Percentiles rank a stretch among this genome's conserved stretches.
These are phyloP conservation scores for Cebus imitator DNA, from an alignment of 2,113 vertebrate species.

Conservation along the genomic window DNA sequence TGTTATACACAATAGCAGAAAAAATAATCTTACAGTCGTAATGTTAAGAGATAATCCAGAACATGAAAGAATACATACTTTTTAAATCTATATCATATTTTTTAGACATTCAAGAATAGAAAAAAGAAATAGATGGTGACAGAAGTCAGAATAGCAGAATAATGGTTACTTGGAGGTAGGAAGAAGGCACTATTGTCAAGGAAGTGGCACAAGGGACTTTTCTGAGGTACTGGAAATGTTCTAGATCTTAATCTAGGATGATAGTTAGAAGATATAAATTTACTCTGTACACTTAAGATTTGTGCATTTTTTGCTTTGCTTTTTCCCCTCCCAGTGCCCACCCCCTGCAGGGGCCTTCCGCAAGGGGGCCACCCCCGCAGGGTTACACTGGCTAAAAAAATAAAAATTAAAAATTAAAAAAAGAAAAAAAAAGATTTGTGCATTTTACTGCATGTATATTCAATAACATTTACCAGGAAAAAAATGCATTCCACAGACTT, in stretches of 20 bases:
- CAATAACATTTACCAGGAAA: not conserved
- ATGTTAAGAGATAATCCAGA: not conserved
- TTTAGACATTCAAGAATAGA: conserved; percentile 5
- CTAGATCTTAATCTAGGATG: not conserved
- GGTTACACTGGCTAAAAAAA: too few species aligned
- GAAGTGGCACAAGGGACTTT: not conserved
- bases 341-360: too few species aligned
- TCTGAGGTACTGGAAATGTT: not conserved
- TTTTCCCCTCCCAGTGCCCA: too few species aligned
- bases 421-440: not conserved
- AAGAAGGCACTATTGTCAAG: not conserved
- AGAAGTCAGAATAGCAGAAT: conserved; percentile 10
- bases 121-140: not conserved
- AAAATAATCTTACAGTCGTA: not conserved
- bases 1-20: not conserved
- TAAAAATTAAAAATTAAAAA: too few species aligned
- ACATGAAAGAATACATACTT: not conserved
- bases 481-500: not conserved
- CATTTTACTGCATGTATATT: not conserved
- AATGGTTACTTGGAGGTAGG: not conserved
- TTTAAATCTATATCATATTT: not conserved
- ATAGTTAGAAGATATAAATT: not conserved
- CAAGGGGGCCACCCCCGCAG: too few species aligned
- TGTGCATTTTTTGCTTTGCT: not conserved
- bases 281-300: not conserved